phyloP scores from a whole-genome alignment of 2,888 invertebrate genomes.

The Lymantria monacha region DNA sequence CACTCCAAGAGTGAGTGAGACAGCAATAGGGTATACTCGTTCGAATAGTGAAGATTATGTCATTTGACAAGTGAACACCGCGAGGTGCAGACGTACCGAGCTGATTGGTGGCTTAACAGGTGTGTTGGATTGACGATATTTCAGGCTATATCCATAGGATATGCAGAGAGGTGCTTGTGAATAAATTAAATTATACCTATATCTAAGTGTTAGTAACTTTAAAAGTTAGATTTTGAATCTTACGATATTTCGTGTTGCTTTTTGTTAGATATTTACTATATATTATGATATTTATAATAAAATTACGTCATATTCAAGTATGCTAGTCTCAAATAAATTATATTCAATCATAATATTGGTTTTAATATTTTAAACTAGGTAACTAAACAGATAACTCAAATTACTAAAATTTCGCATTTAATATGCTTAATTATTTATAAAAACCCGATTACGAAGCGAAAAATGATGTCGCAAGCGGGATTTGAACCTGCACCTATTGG shows the following conservation, averaged over 20 bases:
- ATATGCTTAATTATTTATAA: too few species aligned
- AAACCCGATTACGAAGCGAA: too few species aligned
- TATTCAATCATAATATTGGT: too few species aligned
- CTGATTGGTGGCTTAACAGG: constrained; percentile 12
- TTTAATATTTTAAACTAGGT: too few species aligned
- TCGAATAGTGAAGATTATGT: constrained; percentile 45
- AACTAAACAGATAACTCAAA: too few species aligned
- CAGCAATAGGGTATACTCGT: constrained; percentile 37
- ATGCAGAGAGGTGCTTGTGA: constrained; percentile 37
- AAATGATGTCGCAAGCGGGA: too few species aligned
- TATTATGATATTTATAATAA: not conserved
- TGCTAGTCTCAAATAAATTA: not conserved
- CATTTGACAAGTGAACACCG: constrained; percentile 29
- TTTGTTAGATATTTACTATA: constrained; percentile 2
- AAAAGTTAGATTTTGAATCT: constrained; percentile 22
- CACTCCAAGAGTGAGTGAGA: constrained; percentile 43
- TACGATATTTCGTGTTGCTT: constrained; percentile 4
- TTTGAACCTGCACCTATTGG: too few species aligned
- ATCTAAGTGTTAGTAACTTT: constrained; percentile 28
- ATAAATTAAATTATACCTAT: constrained; percentile 26
- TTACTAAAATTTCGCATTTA: too few species aligned
- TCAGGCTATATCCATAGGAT: constrained; percentile 22
- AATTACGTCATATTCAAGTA: not conserved
- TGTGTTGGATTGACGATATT: constrained; percentile 13
- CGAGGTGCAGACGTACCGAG: constrained; percentile 34